phyloP scores from a whole-genome alignment of 1,140 invertebrate species.

The Mizuhopecten yessoensis region DNA sequence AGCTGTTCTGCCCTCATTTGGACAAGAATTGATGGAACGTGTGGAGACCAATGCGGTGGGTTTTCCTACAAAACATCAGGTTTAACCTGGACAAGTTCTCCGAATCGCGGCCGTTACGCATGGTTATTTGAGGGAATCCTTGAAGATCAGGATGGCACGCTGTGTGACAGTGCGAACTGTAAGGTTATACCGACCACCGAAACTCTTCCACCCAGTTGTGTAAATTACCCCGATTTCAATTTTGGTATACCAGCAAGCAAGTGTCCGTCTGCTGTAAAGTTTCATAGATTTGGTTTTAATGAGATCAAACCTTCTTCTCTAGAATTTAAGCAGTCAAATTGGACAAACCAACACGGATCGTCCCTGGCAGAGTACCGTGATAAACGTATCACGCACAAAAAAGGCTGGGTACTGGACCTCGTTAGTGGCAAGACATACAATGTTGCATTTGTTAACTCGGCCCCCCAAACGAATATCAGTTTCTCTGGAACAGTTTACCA shows the following conservation, averaged over 20 bases:
- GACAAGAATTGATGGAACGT: slow-evolving; percentile 71
- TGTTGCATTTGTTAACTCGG: slow-evolving; percentile 69
- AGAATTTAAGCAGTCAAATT: slow-evolving; percentile 67
- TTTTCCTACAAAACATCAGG: slow-evolving; percentile 61
- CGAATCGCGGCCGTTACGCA: slow-evolving; percentile 63
- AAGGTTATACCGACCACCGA: slow-evolving; percentile 63
- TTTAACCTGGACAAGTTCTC: slow-evolving; percentile 66
- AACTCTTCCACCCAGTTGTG: slow-evolving; percentile 63
- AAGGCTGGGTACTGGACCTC: slow-evolving; percentile 73
- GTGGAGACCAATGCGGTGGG: slow-evolving; percentile 65
- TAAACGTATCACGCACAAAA: slow-evolving; percentile 73
- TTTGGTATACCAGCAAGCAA: slow-evolving; percentile 59
- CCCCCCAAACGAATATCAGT: slow-evolving; percentile 75
- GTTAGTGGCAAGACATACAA: slow-evolving; percentile 66
- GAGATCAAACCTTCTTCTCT: slow-evolving; percentile 69
- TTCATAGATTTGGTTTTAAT: slow-evolving; percentile 78
- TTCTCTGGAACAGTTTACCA: slow-evolving; percentile 71
- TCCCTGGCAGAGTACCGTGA: slow-evolving; percentile 59
- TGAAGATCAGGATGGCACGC: slow-evolving; percentile 71
- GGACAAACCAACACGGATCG: slow-evolving; percentile 70
- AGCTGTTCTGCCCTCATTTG: slow-evolving; percentile 63
- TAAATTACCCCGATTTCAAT: slow-evolving; percentile 41
- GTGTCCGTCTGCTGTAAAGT: slow-evolving; percentile 68
- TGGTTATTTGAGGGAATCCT: slow-evolving; percentile 75
- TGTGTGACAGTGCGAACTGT: slow-evolving; percentile 54